Evolutionary conservation across 2,888 invertebrate genomes (phyloP).

Genomic region (Exocentrus adspersus): DNA sequence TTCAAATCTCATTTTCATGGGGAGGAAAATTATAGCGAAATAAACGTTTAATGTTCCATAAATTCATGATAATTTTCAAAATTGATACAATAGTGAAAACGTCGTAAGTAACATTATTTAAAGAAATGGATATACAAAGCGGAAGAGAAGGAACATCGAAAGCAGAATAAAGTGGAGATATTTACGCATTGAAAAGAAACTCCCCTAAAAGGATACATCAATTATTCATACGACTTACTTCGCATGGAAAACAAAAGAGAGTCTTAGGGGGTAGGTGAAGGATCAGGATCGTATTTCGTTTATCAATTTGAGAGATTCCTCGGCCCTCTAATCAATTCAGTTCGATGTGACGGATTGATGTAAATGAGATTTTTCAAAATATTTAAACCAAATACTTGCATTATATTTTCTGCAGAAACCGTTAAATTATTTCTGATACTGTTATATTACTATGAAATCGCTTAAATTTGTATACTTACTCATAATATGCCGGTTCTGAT

Average conservation of each 20-base stretch:
- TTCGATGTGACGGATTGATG: too few species aligned
- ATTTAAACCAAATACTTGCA: too few species aligned
- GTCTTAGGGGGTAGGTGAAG: not conserved
- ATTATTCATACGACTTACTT: slow-evolving; percentile 5
- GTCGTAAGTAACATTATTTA: slow-evolving; percentile 10
- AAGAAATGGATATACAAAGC: slow-evolving; percentile 8
- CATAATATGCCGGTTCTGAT: too few species aligned
- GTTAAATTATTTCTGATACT: too few species aligned
- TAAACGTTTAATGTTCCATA: too few species aligned
- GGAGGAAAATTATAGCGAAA: too few species aligned
- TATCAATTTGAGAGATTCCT: not conserved
- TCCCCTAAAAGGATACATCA: slow-evolving; percentile 8
- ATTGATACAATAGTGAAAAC: not conserved
- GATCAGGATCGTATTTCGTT: not conserved
- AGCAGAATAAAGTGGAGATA: slow-evolving; percentile 7
- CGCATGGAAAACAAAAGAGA: not conserved
- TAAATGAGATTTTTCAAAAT: too few species aligned
- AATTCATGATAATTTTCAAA: not conserved
- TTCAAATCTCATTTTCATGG: too few species aligned
- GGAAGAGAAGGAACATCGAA: not conserved
- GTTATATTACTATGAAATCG: too few species aligned
- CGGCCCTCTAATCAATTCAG: too few species aligned
- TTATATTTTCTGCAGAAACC: too few species aligned
- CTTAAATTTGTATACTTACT: too few species aligned
- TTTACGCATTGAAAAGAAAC: slow-evolving; percentile 11